phyloP scores from a whole-genome alignment of 1,140 invertebrate genomes.

The Cyclina sinensis region DNA sequence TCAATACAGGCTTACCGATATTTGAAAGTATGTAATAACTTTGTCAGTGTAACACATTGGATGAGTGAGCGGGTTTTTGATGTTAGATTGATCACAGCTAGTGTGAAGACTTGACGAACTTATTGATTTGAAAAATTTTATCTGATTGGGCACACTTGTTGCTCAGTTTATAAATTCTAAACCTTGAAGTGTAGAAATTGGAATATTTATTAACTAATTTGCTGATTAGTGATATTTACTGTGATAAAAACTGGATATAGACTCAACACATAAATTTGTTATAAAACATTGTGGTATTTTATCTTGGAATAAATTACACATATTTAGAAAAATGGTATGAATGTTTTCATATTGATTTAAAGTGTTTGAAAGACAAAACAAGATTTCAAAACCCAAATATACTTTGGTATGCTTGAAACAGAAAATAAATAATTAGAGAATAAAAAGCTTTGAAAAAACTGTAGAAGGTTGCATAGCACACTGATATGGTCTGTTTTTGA shows the following conservation, averaged over 20 bases:
- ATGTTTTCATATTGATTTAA: not conserved
- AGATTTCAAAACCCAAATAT: too few relatives aligned
- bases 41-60: conserved; percentile 4
- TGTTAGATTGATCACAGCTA: not conserved
- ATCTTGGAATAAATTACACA: not conserved
- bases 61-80: conserved; percentile 19
- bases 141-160: conserved; percentile 20
- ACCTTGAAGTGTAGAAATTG: not conserved
- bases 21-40: conserved; percentile 5
- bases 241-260: not conserved
- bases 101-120: not conserved
- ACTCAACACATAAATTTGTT: conserved; percentile 26
- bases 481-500: too few relatives aligned
- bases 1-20: not conserved
- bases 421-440: too few relatives aligned
- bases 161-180: conserved; percentile 27
- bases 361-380: too few relatives aligned
- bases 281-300: not conserved
- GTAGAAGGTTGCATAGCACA: too few relatives aligned
- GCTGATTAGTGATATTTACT: not conserved
- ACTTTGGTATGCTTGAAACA: too few relatives aligned
- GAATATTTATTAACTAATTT: conserved; percentile 32
- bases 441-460: too few relatives aligned
- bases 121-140: conserved; percentile 14
- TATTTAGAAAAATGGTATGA: conserved; percentile 21